Evolutionary conservation across 2,797 vertebrate genomes (phyloP).

Genomic region (Anableps anableps): DNA sequence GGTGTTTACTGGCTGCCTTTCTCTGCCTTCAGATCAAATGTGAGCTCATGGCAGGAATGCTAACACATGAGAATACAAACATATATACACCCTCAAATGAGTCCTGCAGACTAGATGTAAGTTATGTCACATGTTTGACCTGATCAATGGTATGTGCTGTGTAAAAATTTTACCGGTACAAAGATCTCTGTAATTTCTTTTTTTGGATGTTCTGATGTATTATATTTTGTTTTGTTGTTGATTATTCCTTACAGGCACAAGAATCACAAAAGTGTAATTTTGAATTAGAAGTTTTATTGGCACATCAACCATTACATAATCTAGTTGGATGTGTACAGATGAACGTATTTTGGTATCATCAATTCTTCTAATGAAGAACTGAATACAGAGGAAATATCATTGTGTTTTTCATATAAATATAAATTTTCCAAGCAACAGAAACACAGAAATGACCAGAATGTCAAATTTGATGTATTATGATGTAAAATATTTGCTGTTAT

Average conservation of each 20-base stretch:
- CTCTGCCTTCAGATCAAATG: slow-evolving; percentile 60
- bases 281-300: background rate
- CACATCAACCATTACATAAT: background rate
- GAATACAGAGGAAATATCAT: too few species aligned
- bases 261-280: background rate
- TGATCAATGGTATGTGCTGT: slow-evolving; percentile 22
- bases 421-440: too few species aligned
- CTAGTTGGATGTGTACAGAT: background rate
- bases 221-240: background rate
- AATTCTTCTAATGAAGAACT: background rate
- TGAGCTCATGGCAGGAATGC: slow-evolving; percentile 72
- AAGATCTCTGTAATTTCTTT: background rate
- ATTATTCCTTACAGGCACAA: background rate
- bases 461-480: too few species aligned
- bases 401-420: too few species aligned
- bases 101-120: slow-evolving; percentile 65
- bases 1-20: slow-evolving; percentile 57
- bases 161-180: background rate
- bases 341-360: background rate
- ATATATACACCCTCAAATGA: slow-evolving; percentile 59
- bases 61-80: slow-evolving; percentile 68
- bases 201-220: background rate
- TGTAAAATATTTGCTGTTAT: too few species aligned
- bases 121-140: slow-evolving; percentile 70
- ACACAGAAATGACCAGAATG: too few species aligned